Evolutionary conservation across 2,113 vertebrate species (phyloP).

Genomic region (Climacteris rufus): DNA sequence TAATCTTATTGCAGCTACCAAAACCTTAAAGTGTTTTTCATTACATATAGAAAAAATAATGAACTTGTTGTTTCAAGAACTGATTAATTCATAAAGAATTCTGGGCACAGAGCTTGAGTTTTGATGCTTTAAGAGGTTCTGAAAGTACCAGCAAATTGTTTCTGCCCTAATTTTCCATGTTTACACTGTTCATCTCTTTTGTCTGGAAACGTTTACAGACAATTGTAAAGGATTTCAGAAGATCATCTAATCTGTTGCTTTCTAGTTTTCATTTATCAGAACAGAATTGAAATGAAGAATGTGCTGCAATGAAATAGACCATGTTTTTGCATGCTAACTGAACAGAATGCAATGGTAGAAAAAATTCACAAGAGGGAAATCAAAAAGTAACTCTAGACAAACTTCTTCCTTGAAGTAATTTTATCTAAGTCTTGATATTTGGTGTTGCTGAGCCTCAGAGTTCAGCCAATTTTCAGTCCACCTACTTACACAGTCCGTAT

Average conservation of each 20-base stretch:
- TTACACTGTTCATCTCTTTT: neutral
- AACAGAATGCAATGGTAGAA: neutral
- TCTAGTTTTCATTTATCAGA: neutral
- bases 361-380: neutral
- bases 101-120: neutral
- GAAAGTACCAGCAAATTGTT: neutral
- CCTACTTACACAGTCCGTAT: neutral
- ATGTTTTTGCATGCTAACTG: neutral
- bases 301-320: neutral
- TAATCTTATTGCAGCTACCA: neutral
- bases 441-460: neutral
- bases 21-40: neutral
- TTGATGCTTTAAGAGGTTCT: neutral
- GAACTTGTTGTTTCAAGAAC: neutral
- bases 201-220: neutral
- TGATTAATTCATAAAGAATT: neutral
- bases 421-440: neutral
- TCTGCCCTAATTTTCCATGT: neutral
- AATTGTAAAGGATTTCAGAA: neutral
- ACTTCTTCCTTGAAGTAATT: neutral
- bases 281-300: neutral
- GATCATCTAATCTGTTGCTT: neutral
- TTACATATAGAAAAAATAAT: neutral
- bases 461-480: neutral
- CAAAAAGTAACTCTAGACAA: neutral